Base-by-base conservation (phyloP, 2,888 invertebrate species). In the Magallana nippona region DNA sequence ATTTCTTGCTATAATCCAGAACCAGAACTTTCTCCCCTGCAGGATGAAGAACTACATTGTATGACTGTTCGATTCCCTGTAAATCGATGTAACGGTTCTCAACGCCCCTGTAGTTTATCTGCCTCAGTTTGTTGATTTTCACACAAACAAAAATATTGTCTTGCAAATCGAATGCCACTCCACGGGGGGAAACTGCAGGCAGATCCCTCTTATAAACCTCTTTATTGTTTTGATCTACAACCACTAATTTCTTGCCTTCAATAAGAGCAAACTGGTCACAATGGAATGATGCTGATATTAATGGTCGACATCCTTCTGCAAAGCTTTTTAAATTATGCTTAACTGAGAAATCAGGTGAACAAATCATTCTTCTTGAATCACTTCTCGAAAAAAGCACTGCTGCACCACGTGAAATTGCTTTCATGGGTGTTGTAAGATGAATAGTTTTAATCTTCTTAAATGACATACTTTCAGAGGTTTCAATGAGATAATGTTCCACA, bases 111-210 rank as follows among this genome's bases (percentile, higher is more conserved):
- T 71, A 0, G 22, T 27, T 71, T 13, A 71, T 22, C 32, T 71
- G 71, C 15, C 32, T 71, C 5, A 71, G 10, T 71, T 71, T 71
- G 27, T 13, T 27, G 1, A 27, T 71, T 2, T 27, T 22, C 71
- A 22, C 15, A 27, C 71, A 71, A 32, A 71, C 27, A 22, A 71
- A 71, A 71, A 71, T 71, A 71, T 71, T 71, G 27, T 71, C 71
- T 0, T 71, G 2, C 32, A 71, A 71, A 15, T 71, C 71, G 32
- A 71, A 71, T 27, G 71, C 15, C 15, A 71, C 15, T 22, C 71
- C 71, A 15, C 27, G 71, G 11, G 27, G 71, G 32, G 22, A 22
- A 22, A 13, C 27, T 27, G 15, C 22, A 22, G 3, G 1, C n/a
- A 60, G n/a, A 1, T 11, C 0, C 22, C 71, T 71, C 71, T 27